Evolutionary conservation across 23 tunicate genomes (phyloP).

Genomic region (Halocynthia roretzi): DNA sequence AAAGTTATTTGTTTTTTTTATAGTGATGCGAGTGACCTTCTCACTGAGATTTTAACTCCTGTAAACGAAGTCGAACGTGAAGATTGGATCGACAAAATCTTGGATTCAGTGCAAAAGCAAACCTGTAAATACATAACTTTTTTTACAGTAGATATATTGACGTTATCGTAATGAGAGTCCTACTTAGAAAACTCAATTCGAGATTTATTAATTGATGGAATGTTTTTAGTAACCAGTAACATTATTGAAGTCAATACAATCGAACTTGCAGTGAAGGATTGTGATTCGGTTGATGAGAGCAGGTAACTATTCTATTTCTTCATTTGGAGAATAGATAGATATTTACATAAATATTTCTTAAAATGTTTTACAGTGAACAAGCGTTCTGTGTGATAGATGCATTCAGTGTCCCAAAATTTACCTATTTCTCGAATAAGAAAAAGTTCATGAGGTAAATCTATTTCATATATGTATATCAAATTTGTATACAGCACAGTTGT

Average conservation of each 20-base stretch:
- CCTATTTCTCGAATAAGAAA: slow-evolving; percentile 63
- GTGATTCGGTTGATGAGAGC: slow-evolving; percentile 43
- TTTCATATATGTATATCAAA: not conserved
- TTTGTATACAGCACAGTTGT: no score
- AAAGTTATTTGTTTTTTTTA: not conserved
- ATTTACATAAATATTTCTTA: not conserved
- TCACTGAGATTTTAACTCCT: slow-evolving; percentile 32
- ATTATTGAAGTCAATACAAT: slow-evolving; percentile 43
- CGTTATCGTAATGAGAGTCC: not conserved
- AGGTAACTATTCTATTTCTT: slow-evolving; percentile 6
- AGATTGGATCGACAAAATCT: slow-evolving; percentile 62
- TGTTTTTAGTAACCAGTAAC: slow-evolving; percentile 42
- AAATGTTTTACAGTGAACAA: slow-evolving; percentile 24
- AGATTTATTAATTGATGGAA: not conserved
- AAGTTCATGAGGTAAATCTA: slow-evolving; percentile 60
- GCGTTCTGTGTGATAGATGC: slow-evolving; percentile 70
- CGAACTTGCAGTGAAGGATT: slow-evolving; percentile 50
- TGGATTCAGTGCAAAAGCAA: slow-evolving; percentile 73
- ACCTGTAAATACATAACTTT: slow-evolving; percentile 26
- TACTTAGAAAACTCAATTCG: no score
- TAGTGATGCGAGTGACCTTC: slow-evolving; percentile 58
- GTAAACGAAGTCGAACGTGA: slow-evolving; percentile 76
- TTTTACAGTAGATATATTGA: not conserved
- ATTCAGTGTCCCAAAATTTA: slow-evolving; percentile 66
- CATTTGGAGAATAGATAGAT: not conserved